These are phyloP conservation scores for Tokudaia muenninki DNA, from an alignment of 2,797 vertebrate genomes.

Conservation along the genomic window DNA sequence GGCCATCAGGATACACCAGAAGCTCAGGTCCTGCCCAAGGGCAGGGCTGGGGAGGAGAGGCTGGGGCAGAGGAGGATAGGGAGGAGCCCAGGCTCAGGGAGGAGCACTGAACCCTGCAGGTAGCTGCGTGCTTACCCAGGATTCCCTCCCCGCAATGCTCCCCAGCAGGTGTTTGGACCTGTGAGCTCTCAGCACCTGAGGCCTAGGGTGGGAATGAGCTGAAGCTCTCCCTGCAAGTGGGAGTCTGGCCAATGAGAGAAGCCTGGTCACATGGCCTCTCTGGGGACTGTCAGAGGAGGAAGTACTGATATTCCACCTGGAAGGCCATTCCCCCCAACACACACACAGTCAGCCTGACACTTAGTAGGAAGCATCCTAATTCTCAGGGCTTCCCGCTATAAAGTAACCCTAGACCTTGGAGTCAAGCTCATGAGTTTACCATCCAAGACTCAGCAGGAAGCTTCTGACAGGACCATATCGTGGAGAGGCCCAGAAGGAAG, in stretches of 20 bases:
- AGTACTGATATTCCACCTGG: rapidly evolving
- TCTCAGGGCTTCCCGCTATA: background rate
- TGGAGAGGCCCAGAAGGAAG: background rate
- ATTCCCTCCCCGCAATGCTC: too few relatives aligned
- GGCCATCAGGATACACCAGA: background rate
- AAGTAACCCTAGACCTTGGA: rapidly evolving
- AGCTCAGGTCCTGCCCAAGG: background rate
- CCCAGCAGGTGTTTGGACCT: background rate
- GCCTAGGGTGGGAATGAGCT: rapidly evolving
- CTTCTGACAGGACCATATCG: background rate
- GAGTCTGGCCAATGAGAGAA: too few relatives aligned
- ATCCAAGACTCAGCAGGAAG: background rate
- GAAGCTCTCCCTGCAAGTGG: rapidly evolving
- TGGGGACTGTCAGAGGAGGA: background rate
- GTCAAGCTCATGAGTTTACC: background rate
- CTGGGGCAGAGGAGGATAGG: background rate
- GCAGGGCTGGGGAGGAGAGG: background rate
- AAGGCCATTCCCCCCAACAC: background rate
- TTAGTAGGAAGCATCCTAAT: background rate
- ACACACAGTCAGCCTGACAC: background rate
- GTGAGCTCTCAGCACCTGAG: rapidly evolving
- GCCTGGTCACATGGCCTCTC: background rate
- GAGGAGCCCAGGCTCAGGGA: background rate
- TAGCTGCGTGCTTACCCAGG: rapidly evolving
- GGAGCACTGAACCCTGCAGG: background rate